Evolutionary conservation across 1,140 invertebrate genomes (phyloP).

Genomic region (Drosophila kohkoa): DNA sequence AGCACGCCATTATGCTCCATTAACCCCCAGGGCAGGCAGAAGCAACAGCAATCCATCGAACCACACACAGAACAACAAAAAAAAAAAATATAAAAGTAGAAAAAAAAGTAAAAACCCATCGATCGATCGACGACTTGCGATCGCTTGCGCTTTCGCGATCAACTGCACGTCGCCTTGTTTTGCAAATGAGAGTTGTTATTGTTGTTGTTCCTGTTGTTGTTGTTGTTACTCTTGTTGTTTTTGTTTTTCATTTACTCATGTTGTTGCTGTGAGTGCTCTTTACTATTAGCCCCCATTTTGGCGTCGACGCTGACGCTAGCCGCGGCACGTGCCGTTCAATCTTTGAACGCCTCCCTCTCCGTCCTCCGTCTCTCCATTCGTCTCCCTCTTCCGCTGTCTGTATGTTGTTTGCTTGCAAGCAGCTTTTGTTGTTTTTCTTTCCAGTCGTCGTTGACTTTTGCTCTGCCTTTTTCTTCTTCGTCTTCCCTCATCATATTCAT

Average conservation of each 20-base stretch:
- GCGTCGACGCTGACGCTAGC: slow-evolving; percentile 52
- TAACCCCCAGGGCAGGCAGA: slow-evolving; percentile 58
- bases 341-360: slow-evolving; percentile 32
- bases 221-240: slow-evolving; percentile 15
- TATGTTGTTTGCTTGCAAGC: slow-evolving; percentile 60
- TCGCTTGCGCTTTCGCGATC: slow-evolving; percentile 66
- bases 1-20: slow-evolving; percentile 71
- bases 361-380: slow-evolving; percentile 1
- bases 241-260: slow-evolving; percentile 19
- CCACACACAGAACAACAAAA: neutral
- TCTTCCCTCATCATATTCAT: slow-evolving; percentile 1
- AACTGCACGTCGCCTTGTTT: slow-evolving; percentile 70
- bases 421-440: slow-evolving; percentile 63
- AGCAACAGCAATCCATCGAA: slow-evolving; percentile 17
- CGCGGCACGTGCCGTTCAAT: slow-evolving; percentile 76
- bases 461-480: slow-evolving; percentile 39
- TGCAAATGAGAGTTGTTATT: slow-evolving; percentile 44
- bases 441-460: slow-evolving; percentile 62
- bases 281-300: slow-evolving; percentile 65
- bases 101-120: slow-evolving; percentile 14
- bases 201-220: slow-evolving; percentile 21
- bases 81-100: slow-evolving; percentile 3
- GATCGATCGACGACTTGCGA: slow-evolving; percentile 33
- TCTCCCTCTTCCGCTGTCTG: slow-evolving; percentile 11
- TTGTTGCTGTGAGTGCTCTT: slow-evolving; percentile 34